These are phyloP conservation scores for Labrus mixtus DNA, from an alignment of 2,113 vertebrate species.

Conservation along the genomic window DNA sequence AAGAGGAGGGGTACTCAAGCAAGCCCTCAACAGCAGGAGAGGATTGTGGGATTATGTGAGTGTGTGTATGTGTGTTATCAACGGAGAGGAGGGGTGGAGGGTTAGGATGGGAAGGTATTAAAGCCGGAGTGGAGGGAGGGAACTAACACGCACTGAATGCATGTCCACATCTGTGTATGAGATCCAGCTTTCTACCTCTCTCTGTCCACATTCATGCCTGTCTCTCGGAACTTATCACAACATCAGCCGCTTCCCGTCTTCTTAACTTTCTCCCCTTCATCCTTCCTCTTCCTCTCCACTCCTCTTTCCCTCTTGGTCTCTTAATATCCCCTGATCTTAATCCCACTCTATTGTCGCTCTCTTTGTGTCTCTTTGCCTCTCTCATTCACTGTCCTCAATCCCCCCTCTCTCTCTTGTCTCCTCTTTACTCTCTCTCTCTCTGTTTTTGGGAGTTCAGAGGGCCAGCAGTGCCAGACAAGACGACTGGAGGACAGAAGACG, in stretches of 20 bases:
- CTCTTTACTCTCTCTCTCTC: not conserved
- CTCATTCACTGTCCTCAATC: slow-evolving; percentile 23
- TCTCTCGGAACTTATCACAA: slow-evolving; percentile 40
- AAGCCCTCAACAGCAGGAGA: slow-evolving; percentile 60
- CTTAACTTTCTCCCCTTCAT: slow-evolving; percentile 24
- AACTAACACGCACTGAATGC: slow-evolving; percentile 45
- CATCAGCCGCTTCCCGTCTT: slow-evolving; percentile 18
- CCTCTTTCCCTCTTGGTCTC: slow-evolving; percentile 6
- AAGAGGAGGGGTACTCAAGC: slow-evolving; percentile 64
- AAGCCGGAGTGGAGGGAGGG: slow-evolving; percentile 61
- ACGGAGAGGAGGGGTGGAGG: slow-evolving; percentile 21
- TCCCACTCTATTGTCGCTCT: slow-evolving; percentile 46
- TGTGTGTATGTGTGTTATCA: slow-evolving; percentile 55
- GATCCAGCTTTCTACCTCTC: slow-evolving; percentile 31
- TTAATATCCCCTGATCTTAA: slow-evolving; percentile 56
- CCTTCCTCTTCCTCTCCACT: not conserved
- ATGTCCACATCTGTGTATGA: slow-evolving; percentile 74
- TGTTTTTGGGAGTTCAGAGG: slow-evolving; percentile 36
- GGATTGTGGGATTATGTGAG: slow-evolving; percentile 78
- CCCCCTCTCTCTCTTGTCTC: not conserved
- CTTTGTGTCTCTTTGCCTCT: slow-evolving; percentile 44
- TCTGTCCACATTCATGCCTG: slow-evolving; percentile 35
- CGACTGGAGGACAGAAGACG: slow-evolving; percentile 55
- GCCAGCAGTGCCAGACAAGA: slow-evolving; percentile 50
- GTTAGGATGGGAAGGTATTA: slow-evolving; percentile 65